Percentiles rank a stretch among this genome's conserved stretches.
phyloP scores from a whole-genome alignment of 2,797 vertebrate genomes.

The Picus viridis region DNA sequence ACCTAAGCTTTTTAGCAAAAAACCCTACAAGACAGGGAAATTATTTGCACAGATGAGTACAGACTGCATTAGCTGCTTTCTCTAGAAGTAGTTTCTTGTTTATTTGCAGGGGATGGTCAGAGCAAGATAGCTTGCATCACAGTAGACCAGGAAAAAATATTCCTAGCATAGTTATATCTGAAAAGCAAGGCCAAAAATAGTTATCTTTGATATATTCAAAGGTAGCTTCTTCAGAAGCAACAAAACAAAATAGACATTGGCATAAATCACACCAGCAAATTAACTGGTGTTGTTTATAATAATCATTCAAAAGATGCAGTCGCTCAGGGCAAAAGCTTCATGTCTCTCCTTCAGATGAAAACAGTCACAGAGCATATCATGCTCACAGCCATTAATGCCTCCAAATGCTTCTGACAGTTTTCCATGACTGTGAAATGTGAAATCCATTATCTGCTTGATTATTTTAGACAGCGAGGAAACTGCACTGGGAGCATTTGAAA shows the following conservation, averaged over 20 bases:
- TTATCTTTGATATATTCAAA: background rate
- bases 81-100: background rate
- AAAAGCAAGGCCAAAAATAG: background rate
- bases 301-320: background rate
- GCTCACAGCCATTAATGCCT: background rate
- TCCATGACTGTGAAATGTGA: constrained; percentile 2
- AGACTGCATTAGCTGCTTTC: background rate
- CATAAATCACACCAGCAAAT: background rate
- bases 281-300: background rate
- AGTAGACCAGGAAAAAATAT: background rate
- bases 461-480: constrained; percentile 22
- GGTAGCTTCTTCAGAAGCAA: background rate
- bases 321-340: background rate
- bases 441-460: constrained; percentile 28
- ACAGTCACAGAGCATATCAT: background rate
- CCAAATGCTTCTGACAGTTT: constrained; percentile 13
- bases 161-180: background rate
- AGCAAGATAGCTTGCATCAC: background rate
- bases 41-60: background rate
- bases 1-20: background rate
- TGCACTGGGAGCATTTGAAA: background rate
- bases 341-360: background rate
- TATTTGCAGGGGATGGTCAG: background rate
- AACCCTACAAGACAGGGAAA: background rate
- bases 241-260: background rate